Evolutionary conservation across 2,113 vertebrate species (phyloP).

Genomic region (Piliocolobus tephrosceles): DNA sequence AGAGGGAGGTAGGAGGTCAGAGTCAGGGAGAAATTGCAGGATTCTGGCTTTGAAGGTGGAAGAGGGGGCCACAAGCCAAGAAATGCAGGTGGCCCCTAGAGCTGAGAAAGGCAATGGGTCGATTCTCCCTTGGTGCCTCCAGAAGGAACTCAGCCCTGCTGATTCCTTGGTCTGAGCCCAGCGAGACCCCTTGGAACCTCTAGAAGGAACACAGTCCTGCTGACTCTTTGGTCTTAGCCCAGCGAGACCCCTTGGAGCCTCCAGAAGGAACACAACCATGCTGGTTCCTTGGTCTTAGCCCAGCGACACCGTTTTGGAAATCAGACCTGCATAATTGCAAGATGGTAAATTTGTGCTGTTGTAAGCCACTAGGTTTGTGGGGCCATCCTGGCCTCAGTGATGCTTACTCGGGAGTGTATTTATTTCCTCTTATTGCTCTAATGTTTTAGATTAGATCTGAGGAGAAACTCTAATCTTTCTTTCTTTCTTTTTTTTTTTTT

Average conservation of each 20-base stretch:
- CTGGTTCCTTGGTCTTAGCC: no score
- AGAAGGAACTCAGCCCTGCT: fast-evolving
- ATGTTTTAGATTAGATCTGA: no score
- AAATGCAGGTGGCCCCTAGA: neutral
- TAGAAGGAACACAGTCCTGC: no score
- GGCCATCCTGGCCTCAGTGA: no score
- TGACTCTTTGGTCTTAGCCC: no score
- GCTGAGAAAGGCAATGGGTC: no score
- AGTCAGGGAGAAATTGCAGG: neutral
- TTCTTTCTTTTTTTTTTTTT: neutral
- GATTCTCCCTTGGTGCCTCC: no score
- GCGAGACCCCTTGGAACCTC: neutral
- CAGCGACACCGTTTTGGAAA: neutral
- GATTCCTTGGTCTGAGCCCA: neutral
- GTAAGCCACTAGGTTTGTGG: neutral
- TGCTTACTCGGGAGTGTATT: no score
- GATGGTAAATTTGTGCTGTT: neutral
- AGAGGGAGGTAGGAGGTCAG: neutral
- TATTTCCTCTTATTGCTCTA: no score
- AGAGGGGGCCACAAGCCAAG: neutral
- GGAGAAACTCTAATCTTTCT: no score
- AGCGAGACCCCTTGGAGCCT: no score
- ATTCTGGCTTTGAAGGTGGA: neutral
- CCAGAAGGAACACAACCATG: no score
- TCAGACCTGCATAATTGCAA: neutral